These are phyloP conservation scores for Arctia plantaginis DNA, from an alignment of 2,888 invertebrate genomes.

Conservation along the genomic window DNA sequence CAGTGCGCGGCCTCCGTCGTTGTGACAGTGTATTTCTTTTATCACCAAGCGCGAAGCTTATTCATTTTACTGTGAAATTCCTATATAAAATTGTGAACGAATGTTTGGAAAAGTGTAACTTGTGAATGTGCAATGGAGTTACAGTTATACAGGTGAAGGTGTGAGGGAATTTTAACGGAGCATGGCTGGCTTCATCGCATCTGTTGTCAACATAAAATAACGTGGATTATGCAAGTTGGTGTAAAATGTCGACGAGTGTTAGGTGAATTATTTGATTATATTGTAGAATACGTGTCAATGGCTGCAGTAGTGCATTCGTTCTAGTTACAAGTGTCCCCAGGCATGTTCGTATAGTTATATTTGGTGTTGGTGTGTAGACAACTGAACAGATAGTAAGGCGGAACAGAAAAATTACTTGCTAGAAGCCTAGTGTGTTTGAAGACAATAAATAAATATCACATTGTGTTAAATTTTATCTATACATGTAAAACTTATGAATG, in stretches of 20 bases:
- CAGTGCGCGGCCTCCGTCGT: slow-evolving; percentile 78
- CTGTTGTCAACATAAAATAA: slow-evolving; percentile 84
- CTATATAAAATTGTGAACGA: slow-evolving; percentile 74
- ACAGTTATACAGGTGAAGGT: slow-evolving; percentile 63
- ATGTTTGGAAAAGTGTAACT: slow-evolving; percentile 66
- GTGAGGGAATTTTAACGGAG: slow-evolving; percentile 61
- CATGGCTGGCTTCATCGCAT: slow-evolving; percentile 77
- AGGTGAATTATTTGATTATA: slow-evolving; percentile 74
- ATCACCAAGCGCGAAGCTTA: slow-evolving; percentile 69
- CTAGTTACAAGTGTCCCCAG: slow-evolving; percentile 38
- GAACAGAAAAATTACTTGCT: slow-evolving; percentile 27
- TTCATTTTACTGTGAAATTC: slow-evolving; percentile 79
- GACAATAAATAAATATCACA: slow-evolving; percentile 26
- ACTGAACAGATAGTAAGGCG: slow-evolving; percentile 29
- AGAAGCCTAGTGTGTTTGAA: slow-evolving; percentile 27
- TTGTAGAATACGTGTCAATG: slow-evolving; percentile 49
- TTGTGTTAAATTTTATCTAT: slow-evolving; percentile 31
- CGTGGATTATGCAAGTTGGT: slow-evolving; percentile 84
- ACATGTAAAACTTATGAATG: slow-evolving; percentile 28
- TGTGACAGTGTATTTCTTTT: slow-evolving; percentile 80
- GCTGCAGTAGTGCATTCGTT: slow-evolving; percentile 50
- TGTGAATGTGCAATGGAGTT: slow-evolving; percentile 68
- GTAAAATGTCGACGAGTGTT: slow-evolving; percentile 81
- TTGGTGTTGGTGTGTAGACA: slow-evolving; percentile 25
- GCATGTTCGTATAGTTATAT: slow-evolving; percentile 12